phyloP scores from a whole-genome alignment of 2,797 vertebrate species.

The Fundulus diaphanus region DNA sequence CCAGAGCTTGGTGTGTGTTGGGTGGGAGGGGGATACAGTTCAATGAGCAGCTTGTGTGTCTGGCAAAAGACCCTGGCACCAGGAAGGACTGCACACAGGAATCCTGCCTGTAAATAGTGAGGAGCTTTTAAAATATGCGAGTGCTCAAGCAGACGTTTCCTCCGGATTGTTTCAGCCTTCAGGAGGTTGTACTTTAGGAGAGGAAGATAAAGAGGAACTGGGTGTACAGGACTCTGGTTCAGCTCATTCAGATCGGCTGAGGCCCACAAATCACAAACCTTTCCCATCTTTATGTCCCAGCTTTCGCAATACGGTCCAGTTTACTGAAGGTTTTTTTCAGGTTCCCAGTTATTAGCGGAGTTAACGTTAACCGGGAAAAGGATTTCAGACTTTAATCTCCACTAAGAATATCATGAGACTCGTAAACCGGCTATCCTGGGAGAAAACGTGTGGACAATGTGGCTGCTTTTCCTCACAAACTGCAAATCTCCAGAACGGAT shows the following conservation, averaged over 20 bases:
- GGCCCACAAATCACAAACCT: not conserved
- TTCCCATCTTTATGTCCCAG: not conserved
- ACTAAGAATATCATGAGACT: conserved; percentile 3
- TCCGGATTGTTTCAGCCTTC: conserved; percentile 4
- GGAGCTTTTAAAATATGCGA: conserved; percentile 48
- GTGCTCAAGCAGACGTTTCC: conserved; percentile 30
- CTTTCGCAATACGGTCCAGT: too few species aligned
- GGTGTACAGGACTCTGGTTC: not conserved
- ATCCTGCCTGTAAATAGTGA: conserved; percentile 36
- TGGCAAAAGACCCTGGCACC: conserved; percentile 47
- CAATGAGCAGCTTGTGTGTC: conserved; percentile 72
- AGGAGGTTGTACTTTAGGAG: conserved; percentile 28
- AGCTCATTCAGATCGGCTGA: conserved; percentile 17
- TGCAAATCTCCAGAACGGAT: conserved; percentile 3
- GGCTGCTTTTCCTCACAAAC: not conserved
- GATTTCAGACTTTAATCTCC: conserved; percentile 12
- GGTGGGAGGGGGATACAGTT: conserved; percentile 48
- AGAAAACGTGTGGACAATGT: not conserved
- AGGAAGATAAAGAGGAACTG: not conserved
- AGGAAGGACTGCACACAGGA: conserved; percentile 48
- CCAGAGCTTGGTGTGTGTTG: conserved; percentile 35
- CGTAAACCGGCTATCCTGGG: not conserved
- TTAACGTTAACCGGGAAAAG: not conserved
- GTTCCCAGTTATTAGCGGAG: not conserved
- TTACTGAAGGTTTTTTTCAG: not conserved